Conservation (phyloP, 1,140 invertebrate genomes). For the Drosophila ogumai region DNA sequence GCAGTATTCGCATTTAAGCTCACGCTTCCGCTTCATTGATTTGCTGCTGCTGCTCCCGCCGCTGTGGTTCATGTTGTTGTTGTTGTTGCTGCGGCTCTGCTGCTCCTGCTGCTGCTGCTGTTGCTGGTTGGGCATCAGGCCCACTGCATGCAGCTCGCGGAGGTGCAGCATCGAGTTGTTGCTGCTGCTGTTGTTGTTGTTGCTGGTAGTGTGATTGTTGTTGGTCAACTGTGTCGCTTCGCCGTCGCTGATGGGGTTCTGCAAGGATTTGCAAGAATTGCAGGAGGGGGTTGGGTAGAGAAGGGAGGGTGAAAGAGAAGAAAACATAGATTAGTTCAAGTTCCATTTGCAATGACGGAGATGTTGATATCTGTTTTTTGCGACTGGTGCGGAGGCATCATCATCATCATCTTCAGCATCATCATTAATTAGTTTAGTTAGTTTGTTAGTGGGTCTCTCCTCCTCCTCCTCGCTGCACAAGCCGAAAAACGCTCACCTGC, state of each 20-base stretch:
- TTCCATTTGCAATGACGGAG: constrained; percentile 20
- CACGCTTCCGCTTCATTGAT: constrained; percentile 79
- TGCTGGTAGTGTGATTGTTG: constrained; percentile 63
- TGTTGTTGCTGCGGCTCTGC: constrained; percentile 38
- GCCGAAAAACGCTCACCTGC: constrained; percentile 85
- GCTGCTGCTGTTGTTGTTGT: constrained; percentile 70
- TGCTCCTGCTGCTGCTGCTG: constrained; percentile 36
- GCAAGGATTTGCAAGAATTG: constrained; percentile 1
- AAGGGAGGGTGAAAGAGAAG: constrained; percentile 5
- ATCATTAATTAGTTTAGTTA: constrained; percentile 27
- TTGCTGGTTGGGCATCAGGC: constrained; percentile 75
- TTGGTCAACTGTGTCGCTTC: constrained; percentile 76
- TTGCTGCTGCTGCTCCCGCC: constrained; percentile 48
- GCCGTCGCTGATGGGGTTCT: constrained; percentile 79
- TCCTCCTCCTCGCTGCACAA: constrained; percentile 81
- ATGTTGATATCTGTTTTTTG: constrained; percentile 77
- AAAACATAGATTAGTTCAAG: constrained; percentile 37
- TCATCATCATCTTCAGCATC: constrained; percentile 50
- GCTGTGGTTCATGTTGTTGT: constrained; percentile 29
- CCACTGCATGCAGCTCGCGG: constrained; percentile 83
- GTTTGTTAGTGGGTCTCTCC: constrained; percentile 20
- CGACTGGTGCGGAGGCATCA: constrained; percentile 84
- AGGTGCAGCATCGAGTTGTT: constrained; percentile 70
- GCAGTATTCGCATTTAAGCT: constrained; percentile 83
- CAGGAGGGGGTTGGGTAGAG: not conserved